Evolutionary conservation across 2,113 vertebrate species (phyloP).

Genomic region (Urocolius indicus): DNA sequence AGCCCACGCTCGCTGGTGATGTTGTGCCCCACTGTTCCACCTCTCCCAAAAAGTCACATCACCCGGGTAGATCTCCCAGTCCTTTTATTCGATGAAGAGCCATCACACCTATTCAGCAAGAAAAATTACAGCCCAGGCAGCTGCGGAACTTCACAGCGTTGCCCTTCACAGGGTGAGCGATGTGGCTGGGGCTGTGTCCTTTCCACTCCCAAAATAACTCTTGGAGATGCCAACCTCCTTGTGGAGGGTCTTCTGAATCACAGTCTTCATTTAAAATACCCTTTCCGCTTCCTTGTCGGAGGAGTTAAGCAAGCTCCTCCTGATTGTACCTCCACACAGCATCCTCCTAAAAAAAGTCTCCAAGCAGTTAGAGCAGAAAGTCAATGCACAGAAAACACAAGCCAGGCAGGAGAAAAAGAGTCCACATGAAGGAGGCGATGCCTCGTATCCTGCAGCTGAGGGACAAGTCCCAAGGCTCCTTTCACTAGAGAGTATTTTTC

Average conservation of each 20-base stretch:
- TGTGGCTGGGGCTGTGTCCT: not conserved
- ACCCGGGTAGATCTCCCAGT: not conserved
- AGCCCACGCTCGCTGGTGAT: not conserved
- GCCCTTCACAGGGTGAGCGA: fast-evolving
- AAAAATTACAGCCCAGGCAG: not conserved
- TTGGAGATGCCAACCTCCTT: not conserved
- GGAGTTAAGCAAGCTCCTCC: not conserved
- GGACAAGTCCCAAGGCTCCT: not conserved
- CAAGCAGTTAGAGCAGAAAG: constrained; percentile 20
- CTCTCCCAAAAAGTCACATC: not conserved
- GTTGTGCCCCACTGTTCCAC: not conserved
- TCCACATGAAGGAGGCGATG: not conserved
- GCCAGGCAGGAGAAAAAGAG: not conserved
- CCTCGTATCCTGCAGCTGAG: not conserved
- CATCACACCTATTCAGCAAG: not conserved
- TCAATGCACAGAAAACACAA: fast-evolving
- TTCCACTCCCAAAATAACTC: not conserved
- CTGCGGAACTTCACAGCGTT: not conserved
- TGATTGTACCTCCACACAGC: fast-evolving
- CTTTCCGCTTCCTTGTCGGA: not conserved
- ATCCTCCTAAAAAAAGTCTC: not conserved
- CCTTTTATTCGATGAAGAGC: constrained; percentile 34
- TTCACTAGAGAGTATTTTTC: not conserved
- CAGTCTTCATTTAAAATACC: not conserved
- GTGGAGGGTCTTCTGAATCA: not conserved